phyloP scores from a whole-genome alignment of 2,797 vertebrate genomes.

The Mormyrus hasselquistii region DNA sequence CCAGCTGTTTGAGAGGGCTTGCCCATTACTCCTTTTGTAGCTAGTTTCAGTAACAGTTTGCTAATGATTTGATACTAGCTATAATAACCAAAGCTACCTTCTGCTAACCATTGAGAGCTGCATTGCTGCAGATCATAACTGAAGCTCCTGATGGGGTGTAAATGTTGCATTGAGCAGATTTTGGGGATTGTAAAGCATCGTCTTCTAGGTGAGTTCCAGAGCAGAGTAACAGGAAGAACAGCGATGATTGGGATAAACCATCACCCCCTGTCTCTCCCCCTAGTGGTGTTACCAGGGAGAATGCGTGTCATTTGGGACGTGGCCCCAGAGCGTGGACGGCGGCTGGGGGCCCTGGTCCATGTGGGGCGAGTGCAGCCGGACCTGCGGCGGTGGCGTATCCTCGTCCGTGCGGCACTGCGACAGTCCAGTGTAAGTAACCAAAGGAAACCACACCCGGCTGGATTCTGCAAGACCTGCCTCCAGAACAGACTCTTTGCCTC shows the following conservation, averaged over 20 bases:
- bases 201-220: background rate
- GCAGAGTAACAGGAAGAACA: background rate
- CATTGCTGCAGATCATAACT: background rate
- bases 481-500: background rate
- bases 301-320: slow-evolving; percentile 88
- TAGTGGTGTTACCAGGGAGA: slow-evolving; percentile 99
- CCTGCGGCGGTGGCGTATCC: slow-evolving; percentile 94
- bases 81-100: background rate
- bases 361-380: slow-evolving; percentile 97
- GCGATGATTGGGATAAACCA: background rate
- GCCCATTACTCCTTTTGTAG: background rate
- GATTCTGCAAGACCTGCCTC: slow-evolving; percentile 38
- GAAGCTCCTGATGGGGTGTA: background rate
- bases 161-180: background rate
- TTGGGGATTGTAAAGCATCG: background rate
- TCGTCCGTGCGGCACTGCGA: slow-evolving; percentile 98
- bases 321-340: slow-evolving; percentile 88
- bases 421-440: slow-evolving; percentile 99
- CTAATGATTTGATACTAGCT: background rate
- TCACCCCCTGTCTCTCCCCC: background rate
- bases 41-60: background rate
- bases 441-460: slow-evolving; percentile 95
- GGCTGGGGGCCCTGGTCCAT: slow-evolving; percentile 92
- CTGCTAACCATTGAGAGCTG: background rate
- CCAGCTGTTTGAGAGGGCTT: background rate